Evolutionary conservation across 2,797 vertebrate species (phyloP).

Genomic region (Sus cebifrons): DNA sequence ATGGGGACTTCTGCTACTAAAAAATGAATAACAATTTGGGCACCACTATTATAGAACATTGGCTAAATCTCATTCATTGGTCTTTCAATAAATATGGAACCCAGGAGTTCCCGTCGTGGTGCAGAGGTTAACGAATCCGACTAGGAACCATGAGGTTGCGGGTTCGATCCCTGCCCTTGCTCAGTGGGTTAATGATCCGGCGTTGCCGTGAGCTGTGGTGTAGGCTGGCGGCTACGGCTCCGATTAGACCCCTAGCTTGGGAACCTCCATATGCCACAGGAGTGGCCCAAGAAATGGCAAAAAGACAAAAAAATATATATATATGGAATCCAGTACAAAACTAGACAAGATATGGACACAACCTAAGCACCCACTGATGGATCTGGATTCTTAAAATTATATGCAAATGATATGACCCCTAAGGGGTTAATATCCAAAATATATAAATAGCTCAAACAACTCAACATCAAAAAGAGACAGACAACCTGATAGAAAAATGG

Average conservation of each 20-base stretch:
- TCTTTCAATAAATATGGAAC: conserved; percentile 29
- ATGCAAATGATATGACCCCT: not conserved
- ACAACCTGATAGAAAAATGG: not conserved
- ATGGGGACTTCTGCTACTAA: not conserved
- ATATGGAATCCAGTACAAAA: not conserved
- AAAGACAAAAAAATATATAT: no score
- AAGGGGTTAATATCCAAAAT: not conserved
- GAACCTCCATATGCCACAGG: no score
- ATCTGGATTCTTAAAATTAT: not conserved
- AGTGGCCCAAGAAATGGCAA: no score
- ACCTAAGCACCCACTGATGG: not conserved
- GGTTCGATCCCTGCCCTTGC: no score
- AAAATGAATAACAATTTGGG: conserved; percentile 53
- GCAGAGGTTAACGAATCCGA: no score
- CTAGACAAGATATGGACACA: not conserved
- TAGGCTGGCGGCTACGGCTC: no score
- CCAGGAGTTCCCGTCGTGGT: no score
- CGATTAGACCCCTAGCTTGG: no score
- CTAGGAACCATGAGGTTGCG: no score
- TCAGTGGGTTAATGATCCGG: no score
- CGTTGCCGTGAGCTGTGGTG: no score
- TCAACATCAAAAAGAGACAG: not conserved
- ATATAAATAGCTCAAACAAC: not conserved
- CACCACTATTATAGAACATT: not conserved
- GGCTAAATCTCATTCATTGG: conserved; percentile 1